phyloP scores from a whole-genome alignment of 2,113 vertebrate species.

The Sinocyclocheilus anshuiensis region DNA sequence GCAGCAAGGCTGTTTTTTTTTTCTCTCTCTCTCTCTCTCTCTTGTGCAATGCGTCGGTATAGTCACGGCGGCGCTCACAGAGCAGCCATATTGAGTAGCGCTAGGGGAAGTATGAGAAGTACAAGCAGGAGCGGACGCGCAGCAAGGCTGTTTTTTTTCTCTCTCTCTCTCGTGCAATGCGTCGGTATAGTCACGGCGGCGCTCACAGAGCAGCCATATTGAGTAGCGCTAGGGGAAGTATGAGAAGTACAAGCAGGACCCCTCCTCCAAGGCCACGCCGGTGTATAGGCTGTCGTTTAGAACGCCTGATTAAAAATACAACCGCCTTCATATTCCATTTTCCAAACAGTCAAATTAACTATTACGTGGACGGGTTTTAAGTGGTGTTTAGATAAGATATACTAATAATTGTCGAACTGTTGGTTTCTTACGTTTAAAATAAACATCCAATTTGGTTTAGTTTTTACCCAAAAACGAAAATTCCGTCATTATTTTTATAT shows the following conservation, averaged over 20 bases:
- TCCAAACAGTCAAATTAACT: not conserved
- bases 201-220: conserved; percentile 79
- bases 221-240: conserved; percentile 61
- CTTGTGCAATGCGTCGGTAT: conserved; percentile 74
- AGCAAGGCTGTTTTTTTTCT: conserved; percentile 32
- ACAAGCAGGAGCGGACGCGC: conserved; percentile 37
- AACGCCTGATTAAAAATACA: conserved; percentile 69
- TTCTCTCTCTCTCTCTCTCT: conserved; percentile 6
- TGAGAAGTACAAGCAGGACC: conserved; percentile 43
- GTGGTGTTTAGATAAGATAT: not conserved
- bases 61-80: conserved; percentile 74
- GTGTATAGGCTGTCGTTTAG: conserved; percentile 50
- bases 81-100: conserved; percentile 78
- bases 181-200: conserved; percentile 74
- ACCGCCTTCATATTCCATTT: not conserved
- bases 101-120: conserved; percentile 55
- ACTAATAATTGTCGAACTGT: not conserved
- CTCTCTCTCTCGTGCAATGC: conserved; percentile 66
- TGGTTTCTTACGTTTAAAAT: not conserved
- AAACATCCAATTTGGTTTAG: not conserved
- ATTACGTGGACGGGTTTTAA: not conserved
- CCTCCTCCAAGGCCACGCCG: conserved; percentile 55
- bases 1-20: conserved; percentile 42
- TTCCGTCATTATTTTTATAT: too few species aligned
- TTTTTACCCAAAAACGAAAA: too few species aligned